phyloP scores from a whole-genome alignment of 1,140 invertebrate genomes.

The Drosophila fuyamai region DNA sequence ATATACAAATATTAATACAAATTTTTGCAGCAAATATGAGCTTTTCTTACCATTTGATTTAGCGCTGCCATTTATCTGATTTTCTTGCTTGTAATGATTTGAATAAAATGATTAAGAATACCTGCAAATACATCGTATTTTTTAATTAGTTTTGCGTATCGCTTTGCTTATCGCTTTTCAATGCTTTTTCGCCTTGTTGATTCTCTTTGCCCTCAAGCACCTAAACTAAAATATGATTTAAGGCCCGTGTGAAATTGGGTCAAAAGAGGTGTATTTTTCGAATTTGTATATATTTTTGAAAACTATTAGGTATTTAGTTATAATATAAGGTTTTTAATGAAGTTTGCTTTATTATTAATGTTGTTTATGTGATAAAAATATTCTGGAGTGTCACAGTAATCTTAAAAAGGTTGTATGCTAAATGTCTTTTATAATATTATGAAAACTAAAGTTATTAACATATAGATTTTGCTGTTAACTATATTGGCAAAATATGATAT shows the following conservation, averaged over 20 bases:
- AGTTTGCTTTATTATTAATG: too few species aligned
- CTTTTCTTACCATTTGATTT: constrained; percentile 26
- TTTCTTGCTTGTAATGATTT: constrained; percentile 31
- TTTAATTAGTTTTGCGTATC: constrained; percentile 12
- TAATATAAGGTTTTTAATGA: too few species aligned
- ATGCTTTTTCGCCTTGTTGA: constrained; percentile 36
- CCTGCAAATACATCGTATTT: constrained; percentile 34
- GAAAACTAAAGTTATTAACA: too few species aligned
- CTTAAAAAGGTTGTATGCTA: too few species aligned
- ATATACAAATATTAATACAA: not conserved
- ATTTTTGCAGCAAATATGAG: constrained; percentile 3
- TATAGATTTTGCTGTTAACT: too few species aligned
- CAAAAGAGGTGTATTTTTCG: too few species aligned
- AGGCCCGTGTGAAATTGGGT: not conserved
- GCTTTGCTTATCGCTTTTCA: constrained; percentile 38
- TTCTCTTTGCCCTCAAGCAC: constrained; percentile 1
- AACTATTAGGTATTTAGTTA: too few species aligned
- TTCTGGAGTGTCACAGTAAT: too few species aligned
- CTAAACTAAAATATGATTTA: not conserved
- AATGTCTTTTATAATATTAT: too few species aligned
- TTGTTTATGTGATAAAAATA: too few species aligned
- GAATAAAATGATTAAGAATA: constrained; percentile 34
- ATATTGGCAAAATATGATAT: too few species aligned
- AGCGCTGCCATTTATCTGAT: constrained; percentile 21
- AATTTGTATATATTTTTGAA: not conserved